Conservation (phyloP, 2,113 vertebrate species). For the Aegithalos caudatus region DNA sequence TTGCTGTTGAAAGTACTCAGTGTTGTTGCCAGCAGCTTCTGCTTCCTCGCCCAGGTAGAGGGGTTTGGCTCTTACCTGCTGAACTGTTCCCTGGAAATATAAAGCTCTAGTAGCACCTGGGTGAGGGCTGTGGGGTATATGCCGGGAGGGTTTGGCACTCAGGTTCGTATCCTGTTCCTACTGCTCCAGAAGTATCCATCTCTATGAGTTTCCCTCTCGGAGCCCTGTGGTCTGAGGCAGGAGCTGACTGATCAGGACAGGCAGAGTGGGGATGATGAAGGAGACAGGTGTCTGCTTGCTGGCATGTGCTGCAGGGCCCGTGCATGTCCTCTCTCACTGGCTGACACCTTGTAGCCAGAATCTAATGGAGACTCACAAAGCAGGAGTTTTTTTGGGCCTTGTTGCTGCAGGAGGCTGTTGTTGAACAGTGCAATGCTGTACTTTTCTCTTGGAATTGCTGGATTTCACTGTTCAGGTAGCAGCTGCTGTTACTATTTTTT, state of each 20-base stretch:
- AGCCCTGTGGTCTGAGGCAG: neutral
- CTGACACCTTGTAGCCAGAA: neutral
- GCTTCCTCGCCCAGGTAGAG: neutral
- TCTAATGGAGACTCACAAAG: neutral
- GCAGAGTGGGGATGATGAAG: neutral
- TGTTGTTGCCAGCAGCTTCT: neutral
- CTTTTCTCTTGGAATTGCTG: neutral
- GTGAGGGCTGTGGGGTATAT: neutral
- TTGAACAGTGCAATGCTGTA: neutral
- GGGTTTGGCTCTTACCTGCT: neutral
- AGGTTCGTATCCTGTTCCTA: neutral
- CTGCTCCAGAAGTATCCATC: neutral
- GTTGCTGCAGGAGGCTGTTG: neutral
- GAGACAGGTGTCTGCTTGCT: neutral
- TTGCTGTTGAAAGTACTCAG: neutral
- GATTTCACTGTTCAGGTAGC: neutral
- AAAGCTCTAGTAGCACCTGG: neutral
- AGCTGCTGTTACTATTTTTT: neutral
- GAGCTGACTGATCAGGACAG: neutral
- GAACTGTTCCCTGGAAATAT: neutral
- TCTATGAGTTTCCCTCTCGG: neutral
- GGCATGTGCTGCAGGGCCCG: rapidly evolving
- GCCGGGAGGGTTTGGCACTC: neutral
- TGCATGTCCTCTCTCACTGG: neutral
- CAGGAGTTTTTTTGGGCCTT: neutral